Conservation (phyloP, 2,113 vertebrate species). For the Gobiocypris rarus region DNA sequence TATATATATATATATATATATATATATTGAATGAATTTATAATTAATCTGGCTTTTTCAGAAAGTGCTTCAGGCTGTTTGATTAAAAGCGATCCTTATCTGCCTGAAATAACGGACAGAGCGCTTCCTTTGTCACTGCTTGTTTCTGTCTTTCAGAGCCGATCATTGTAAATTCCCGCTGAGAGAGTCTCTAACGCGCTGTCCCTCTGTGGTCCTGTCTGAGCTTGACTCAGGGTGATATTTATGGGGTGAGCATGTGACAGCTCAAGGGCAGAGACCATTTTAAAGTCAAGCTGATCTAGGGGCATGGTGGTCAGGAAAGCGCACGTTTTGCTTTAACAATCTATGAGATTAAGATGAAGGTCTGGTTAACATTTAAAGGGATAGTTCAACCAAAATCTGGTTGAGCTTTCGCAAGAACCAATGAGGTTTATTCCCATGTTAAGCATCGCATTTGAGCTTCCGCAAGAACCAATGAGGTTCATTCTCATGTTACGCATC, state of each 20-base stretch:
- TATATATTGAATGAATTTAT: constrained; percentile 83
- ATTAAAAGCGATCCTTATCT: constrained; percentile 71
- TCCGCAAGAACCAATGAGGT: no score
- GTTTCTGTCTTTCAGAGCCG: constrained; percentile 70
- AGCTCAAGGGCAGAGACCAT: constrained; percentile 70
- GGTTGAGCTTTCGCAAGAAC: no score
- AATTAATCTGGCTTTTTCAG: constrained; percentile 78
- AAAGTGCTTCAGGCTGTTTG: constrained; percentile 62
- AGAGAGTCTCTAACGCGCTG: constrained; percentile 67
- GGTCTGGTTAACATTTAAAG: background rate
- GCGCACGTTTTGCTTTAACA: constrained; percentile 3
- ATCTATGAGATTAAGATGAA: background rate
- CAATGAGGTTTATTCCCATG: no score
- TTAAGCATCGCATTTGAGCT: no score
- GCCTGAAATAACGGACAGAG: constrained; percentile 70
- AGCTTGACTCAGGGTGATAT: constrained; percentile 31
- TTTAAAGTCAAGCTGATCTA: constrained; percentile 62
- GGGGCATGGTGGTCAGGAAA: background rate
- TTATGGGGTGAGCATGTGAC: constrained; percentile 34
- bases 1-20: no score
- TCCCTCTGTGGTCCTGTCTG: constrained; percentile 43
- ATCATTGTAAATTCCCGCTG: constrained; percentile 66
- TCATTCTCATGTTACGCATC: no score
- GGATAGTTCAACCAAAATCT: no score
- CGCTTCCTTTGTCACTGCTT: constrained; percentile 69